A percentile compares a stretch with the other conserved stretches of the same genome.
Evolutionary conservation across 2,113 vertebrate genomes (phyloP).

Genomic region (Oostethus manadensis): DNA sequence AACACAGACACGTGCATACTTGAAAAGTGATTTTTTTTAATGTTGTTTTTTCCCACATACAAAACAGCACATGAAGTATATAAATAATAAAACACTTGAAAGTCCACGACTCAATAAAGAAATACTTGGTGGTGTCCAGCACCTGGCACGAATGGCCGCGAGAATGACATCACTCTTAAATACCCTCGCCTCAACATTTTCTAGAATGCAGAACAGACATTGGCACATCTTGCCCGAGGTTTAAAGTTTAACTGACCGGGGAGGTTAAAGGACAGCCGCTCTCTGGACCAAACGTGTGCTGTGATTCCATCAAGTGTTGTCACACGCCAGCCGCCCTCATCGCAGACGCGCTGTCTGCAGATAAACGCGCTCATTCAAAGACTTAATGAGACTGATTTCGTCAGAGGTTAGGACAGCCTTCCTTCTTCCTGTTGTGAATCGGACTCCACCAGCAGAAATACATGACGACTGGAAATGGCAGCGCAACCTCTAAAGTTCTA

Average conservation of each 20-base stretch:
- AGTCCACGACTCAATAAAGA: conserved; percentile 82
- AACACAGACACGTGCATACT: not conserved
- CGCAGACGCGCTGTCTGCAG: too few relatives aligned
- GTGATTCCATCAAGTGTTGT: conserved; percentile 19
- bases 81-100: conserved; percentile 48
- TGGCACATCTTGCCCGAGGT: conserved; percentile 28
- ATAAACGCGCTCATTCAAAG: too few relatives aligned
- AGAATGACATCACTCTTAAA: conserved; percentile 12
- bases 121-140: conserved; percentile 69
- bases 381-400: too few relatives aligned
- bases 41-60: conserved; percentile 32
- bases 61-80: conserved; percentile 43
- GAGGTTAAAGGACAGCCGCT: conserved; percentile 56
- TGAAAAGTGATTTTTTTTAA: conserved; percentile 25
- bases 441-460: too few relatives aligned
- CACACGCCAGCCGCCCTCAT: too few relatives aligned
- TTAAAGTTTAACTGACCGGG: conserved; percentile 58
- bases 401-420: too few relatives aligned
- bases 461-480: too few relatives aligned
- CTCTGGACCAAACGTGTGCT: conserved; percentile 12
- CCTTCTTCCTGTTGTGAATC: too few relatives aligned
- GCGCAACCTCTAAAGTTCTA: too few relatives aligned
- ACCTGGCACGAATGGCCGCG: conserved; percentile 34
- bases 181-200: conserved; percentile 13
- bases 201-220: conserved; percentile 38